These are phyloP conservation scores for Cirrhinus mrigala DNA, from an alignment of 2,797 vertebrate genomes.

Conservation along the genomic window DNA sequence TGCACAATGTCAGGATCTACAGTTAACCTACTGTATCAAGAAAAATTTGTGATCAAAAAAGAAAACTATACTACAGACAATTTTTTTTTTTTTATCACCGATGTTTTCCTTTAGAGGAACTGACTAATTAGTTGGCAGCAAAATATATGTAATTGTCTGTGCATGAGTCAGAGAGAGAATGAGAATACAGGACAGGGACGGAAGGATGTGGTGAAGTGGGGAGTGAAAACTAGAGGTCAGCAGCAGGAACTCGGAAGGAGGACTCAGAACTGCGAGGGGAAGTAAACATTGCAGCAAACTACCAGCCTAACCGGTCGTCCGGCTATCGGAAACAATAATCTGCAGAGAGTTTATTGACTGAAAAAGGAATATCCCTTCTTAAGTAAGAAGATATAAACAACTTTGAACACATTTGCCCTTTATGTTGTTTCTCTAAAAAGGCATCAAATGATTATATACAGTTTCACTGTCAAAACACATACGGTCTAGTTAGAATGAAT, in stretches of 20 bases:
- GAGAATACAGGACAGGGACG: conserved; percentile 48
- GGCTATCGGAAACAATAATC: conserved; percentile 39
- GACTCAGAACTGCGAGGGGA: conserved; percentile 61
- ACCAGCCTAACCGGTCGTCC: neutral
- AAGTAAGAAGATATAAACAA: neutral
- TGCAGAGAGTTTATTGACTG: conserved; percentile 16
- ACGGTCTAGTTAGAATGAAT: neutral
- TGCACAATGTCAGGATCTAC: neutral
- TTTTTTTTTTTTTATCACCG: neutral
- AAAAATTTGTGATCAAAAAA: neutral
- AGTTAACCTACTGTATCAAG: neutral
- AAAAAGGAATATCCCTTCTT: conserved; percentile 4
- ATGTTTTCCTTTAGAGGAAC: conserved; percentile 14
- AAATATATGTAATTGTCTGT: neutral
- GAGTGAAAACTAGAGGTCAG: conserved; percentile 75
- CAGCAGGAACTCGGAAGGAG: conserved; percentile 76
- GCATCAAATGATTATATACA: neutral
- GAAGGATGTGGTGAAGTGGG: conserved; percentile 76
- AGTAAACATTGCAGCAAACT: conserved; percentile 3
- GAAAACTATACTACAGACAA: neutral
- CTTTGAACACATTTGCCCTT: neutral
- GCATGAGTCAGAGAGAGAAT: conserved; percentile 50
- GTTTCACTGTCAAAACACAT: neutral
- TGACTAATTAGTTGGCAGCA: conserved; percentile 28
- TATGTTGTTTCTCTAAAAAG: neutral